Percentiles rank a stretch among this genome's conserved stretches.
These are phyloP conservation scores for Epizoanthus rinbou DNA, from an alignment of 92 coral and sea anemone species.

Conservation along the genomic window DNA sequence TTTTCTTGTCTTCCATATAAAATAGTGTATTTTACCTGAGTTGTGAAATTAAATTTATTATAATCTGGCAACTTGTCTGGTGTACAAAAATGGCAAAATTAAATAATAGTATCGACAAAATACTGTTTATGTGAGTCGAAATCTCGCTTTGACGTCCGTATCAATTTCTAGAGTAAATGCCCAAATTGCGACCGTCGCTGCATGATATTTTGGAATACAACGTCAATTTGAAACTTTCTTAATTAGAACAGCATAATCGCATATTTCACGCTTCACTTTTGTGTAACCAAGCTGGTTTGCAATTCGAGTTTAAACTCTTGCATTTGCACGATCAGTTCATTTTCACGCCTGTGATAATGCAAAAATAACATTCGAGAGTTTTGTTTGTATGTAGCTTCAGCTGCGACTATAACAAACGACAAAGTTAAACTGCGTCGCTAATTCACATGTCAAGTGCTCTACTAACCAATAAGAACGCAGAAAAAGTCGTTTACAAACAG, in stretches of 20 bases:
- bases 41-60: no score
- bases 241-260: neutral
- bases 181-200: neutral
- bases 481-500: slow-evolving; percentile 1
- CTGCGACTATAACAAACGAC: slow-evolving; percentile 5
- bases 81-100: no score
- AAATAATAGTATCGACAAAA: neutral
- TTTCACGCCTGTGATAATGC: slow-evolving; percentile 12
- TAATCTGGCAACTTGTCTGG: no score
- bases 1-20: no score
- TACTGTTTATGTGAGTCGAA: neutral
- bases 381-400: slow-evolving; percentile 15
- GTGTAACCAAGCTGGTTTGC: neutral
- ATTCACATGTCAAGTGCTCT: slow-evolving; percentile 2
- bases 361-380: slow-evolving; percentile 4
- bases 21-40: no score
- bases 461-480: slow-evolving; percentile 16
- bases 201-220: neutral
- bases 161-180: slow-evolving; percentile 9
- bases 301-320: neutral
- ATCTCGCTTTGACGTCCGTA: neutral
- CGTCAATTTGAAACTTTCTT: neutral
- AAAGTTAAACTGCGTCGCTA: slow-evolving; percentile 10
- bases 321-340: slow-evolving; percentile 16
- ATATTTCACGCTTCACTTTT: neutral